Evolutionary conservation across 1,140 invertebrate genomes (phyloP).

Genomic region (Diploscapter pachys): DNA sequence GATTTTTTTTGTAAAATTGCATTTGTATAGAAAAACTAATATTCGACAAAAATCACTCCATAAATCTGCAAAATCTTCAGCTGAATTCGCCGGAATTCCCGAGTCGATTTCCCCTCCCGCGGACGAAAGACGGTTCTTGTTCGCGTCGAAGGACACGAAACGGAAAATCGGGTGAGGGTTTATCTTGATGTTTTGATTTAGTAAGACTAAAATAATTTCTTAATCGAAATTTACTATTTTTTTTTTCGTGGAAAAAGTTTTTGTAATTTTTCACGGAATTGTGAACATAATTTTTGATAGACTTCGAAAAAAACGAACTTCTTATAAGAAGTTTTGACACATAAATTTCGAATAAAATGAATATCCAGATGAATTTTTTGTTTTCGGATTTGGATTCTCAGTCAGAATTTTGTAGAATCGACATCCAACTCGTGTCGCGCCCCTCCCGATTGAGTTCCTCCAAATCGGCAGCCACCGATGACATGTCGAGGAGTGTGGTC

Average conservation of each 20-base stretch:
- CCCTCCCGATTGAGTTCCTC: conserved; percentile 4
- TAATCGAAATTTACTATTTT: too few relatives aligned
- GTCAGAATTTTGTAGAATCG: too few relatives aligned
- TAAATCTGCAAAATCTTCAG: background rate
- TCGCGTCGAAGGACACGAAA: conserved; percentile 7
- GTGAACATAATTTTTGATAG: too few relatives aligned
- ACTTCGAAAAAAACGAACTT: too few relatives aligned
- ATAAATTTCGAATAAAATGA: background rate
- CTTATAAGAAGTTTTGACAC: too few relatives aligned
- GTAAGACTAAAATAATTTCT: too few relatives aligned
- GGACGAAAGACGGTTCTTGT: conserved; percentile 8
- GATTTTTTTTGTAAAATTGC: background rate
- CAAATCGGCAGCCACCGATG: background rate
- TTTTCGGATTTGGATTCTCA: conserved; percentile 1
- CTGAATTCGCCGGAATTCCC: conserved; percentile 13
- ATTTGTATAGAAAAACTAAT: background rate
- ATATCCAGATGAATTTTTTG: conserved; percentile 7
- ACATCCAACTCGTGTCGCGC: too few relatives aligned
- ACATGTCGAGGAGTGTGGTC: conserved; percentile 21
- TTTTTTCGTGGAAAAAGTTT: too few relatives aligned
- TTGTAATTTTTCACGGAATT: too few relatives aligned
- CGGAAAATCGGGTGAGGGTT: background rate
- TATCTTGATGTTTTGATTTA: too few relatives aligned
- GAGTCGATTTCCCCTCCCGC: background rate
- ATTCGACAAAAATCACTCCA: too few relatives aligned